A percentile compares a stretch with the other conserved stretches of the same genome.
phyloP scores from a whole-genome alignment of 2,888 invertebrate species.

The Drosophila anomalipes region DNA sequence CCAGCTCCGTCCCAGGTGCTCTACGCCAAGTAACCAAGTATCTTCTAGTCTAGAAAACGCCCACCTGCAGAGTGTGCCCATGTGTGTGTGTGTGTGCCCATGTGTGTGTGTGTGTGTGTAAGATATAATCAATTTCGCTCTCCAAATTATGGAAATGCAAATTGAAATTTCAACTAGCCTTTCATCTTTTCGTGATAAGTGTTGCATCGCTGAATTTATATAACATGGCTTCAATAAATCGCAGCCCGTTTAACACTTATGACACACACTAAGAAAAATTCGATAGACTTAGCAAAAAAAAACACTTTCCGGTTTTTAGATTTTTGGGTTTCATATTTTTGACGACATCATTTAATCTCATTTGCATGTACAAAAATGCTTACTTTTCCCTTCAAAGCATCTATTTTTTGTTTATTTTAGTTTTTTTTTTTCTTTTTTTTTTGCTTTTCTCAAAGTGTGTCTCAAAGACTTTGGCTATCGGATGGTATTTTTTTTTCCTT shows the following conservation, averaged over 20 bases:
- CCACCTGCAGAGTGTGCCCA: background rate
- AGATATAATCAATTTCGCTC: background rate
- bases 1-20: slow-evolving; percentile 22
- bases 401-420: background rate
- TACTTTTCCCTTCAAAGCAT: background rate
- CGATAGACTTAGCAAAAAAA: background rate
- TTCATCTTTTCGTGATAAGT: slow-evolving; percentile 1
- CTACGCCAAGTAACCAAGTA: background rate
- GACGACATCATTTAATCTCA: background rate
- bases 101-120: background rate
- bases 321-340: background rate
- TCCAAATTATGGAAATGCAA: background rate
- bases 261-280: background rate
- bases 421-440: background rate
- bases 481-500: background rate
- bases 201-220: background rate
- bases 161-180: background rate
- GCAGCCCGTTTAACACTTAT: background rate
- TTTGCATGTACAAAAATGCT: background rate
- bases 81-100: background rate
- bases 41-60: background rate
- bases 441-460: background rate
- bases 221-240: background rate
- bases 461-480: background rate
- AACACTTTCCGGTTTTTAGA: background rate